Base-by-base conservation (phyloP, 2,888 invertebrate species). In the Microctonus hyperodae region DNA sequence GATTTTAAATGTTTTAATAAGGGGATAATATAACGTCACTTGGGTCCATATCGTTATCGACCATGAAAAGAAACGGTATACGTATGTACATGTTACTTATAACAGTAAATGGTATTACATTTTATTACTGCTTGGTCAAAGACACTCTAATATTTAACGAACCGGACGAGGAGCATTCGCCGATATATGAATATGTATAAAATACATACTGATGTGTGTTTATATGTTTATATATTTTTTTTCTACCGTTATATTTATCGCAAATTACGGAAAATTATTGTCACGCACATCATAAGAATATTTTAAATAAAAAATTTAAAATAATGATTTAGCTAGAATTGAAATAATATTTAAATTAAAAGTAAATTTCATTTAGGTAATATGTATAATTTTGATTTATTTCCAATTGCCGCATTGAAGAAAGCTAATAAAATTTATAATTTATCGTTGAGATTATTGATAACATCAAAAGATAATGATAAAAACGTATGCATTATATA, bases 61-160 rank as follows among this genome's bases (percentile, higher is more conserved):
- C 67, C 72, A 67, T 69, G 50, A 62, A 62, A 57, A 53, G 64
- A 67, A 64, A 68, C 66, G 70, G 65, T 67, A 68, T 65, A 57
- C 67, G 51, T 65, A 16, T 13, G 13, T 44, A 16, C 16, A 44
- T 44, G 44, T 44, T 44, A 44, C 16, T 44, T 16, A 44, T 72
- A 72, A 71, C 73, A 69, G 71, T 71, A 69, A 68, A 68, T 67
- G 64, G 69, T 65, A 71, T 73, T 71, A 71, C 69, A 70, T 69
- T 71, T 72, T 71, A 73, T 71, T 73, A 68, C 44, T n/a, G 44
- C 69, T 58, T 70, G 68, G 69, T 72, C 67, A 63, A 70, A 70
- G 70, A 70, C 70, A 70, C 69, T 69, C 68, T 67, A 69, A 70
- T 65, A 70, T 70, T 57, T 65, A 67, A 73, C 71, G 68, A 68